These are phyloP conservation scores for Plagodis pulveraria DNA, from an alignment of 2,888 invertebrate species.

Conservation along the genomic window DNA sequence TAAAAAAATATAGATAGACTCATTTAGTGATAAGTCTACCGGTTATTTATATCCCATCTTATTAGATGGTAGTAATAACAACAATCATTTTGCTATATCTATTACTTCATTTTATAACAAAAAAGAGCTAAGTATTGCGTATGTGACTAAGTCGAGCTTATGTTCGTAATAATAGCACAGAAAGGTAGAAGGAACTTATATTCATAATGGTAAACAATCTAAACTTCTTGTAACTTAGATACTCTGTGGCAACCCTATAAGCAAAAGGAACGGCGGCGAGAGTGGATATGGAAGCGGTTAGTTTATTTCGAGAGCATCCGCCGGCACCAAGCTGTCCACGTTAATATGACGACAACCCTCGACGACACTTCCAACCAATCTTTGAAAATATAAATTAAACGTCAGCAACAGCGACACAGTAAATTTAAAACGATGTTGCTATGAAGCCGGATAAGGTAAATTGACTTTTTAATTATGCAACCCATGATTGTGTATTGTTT, in stretches of 20 bases:
- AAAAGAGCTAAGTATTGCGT: too few relatives aligned
- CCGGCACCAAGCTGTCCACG: conserved; percentile 74
- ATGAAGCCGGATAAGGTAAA: neutral
- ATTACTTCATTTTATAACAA: too few relatives aligned
- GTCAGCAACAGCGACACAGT: conserved; percentile 50
- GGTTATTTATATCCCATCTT: too few relatives aligned
- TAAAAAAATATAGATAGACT: too few relatives aligned
- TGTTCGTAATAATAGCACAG: too few relatives aligned
- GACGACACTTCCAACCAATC: conserved; percentile 67
- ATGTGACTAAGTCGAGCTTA: too few relatives aligned
- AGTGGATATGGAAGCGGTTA: conserved; percentile 46
- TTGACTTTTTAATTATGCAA: conserved; percentile 1
- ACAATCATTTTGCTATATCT: too few relatives aligned
- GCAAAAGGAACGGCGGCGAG: conserved; percentile 32
- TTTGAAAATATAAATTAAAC: conserved; percentile 69
- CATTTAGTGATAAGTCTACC: too few relatives aligned
- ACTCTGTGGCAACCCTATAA: conserved; percentile 16
- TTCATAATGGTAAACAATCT: too few relatives aligned
- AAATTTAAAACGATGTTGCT: conserved; percentile 1
- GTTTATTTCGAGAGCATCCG: conserved; percentile 80
- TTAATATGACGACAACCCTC: conserved; percentile 75
- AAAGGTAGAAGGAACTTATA: too few relatives aligned
- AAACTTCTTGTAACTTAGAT: neutral
- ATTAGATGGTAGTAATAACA: too few relatives aligned
- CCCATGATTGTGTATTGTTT: neutral